These are phyloP conservation scores for Micropoecilia bifurca DNA, from an alignment of 2,797 vertebrate genomes.

Conservation along the genomic window DNA sequence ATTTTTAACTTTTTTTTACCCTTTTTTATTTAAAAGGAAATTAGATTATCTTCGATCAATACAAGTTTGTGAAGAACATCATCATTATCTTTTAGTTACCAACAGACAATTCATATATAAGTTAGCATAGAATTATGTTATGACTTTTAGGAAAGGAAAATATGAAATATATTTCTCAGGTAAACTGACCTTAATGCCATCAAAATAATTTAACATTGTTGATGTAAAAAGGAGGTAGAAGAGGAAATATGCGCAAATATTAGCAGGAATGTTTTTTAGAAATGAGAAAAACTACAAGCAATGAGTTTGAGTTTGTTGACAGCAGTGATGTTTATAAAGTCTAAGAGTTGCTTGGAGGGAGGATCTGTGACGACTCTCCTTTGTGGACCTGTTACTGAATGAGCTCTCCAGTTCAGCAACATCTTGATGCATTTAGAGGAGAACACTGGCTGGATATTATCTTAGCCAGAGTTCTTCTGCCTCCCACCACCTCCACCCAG, in stretches of 20 bases:
- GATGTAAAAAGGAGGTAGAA: background rate
- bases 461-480: no score
- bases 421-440: background rate
- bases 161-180: background rate
- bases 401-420: background rate
- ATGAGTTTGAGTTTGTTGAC: background rate
- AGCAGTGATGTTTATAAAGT: background rate
- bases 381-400: background rate
- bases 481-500: no score
- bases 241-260: background rate
- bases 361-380: background rate
- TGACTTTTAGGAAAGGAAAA: background rate
- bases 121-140: background rate
- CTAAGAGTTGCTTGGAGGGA: background rate
- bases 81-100: background rate
- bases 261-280: background rate
- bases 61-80: background rate
- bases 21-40: background rate
- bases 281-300: background rate
- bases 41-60: background rate
- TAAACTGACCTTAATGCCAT: background rate
- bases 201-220: background rate
- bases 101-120: background rate
- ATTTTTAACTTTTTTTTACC: no score
- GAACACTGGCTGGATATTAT: no score